These are phyloP conservation scores for Nyctibius grandis DNA, from an alignment of 2,797 vertebrate species.

Conservation along the genomic window DNA sequence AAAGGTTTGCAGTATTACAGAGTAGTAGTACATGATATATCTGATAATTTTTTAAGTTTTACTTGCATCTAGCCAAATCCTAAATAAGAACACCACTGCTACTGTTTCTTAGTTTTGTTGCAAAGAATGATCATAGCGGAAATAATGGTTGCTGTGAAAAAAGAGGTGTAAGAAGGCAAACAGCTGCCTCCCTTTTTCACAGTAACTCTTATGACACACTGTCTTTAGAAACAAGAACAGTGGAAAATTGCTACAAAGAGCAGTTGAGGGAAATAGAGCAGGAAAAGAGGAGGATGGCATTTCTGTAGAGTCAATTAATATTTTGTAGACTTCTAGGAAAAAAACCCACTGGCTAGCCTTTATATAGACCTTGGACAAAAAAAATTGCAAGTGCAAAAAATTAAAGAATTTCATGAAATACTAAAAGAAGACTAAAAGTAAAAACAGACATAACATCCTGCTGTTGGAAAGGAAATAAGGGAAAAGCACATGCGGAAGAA, in stretches of 20 bases:
- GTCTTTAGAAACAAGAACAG: not conserved
- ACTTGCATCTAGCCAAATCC: not conserved
- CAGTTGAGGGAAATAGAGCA: not conserved
- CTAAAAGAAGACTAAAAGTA: not conserved
- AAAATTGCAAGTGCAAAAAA: not conserved
- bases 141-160: not conserved
- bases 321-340: not conserved
- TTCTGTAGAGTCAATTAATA: not conserved
- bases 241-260: not conserved
- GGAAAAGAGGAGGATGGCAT: not conserved
- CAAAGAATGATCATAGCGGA: not conserved
- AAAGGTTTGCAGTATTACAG: not conserved
- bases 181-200: not conserved
- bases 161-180: not conserved
- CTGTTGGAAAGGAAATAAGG: not conserved
- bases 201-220: not conserved
- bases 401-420: not conserved
- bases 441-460: not conserved
- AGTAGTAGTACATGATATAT: not conserved
- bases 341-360: not conserved
- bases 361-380: not conserved
- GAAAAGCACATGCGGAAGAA: not conserved
- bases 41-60: not conserved
- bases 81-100: not conserved
- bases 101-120: not conserved